Base-by-base conservation (phyloP, 2,113 vertebrate species). In the Oncorhynchus mykiss region DNA sequence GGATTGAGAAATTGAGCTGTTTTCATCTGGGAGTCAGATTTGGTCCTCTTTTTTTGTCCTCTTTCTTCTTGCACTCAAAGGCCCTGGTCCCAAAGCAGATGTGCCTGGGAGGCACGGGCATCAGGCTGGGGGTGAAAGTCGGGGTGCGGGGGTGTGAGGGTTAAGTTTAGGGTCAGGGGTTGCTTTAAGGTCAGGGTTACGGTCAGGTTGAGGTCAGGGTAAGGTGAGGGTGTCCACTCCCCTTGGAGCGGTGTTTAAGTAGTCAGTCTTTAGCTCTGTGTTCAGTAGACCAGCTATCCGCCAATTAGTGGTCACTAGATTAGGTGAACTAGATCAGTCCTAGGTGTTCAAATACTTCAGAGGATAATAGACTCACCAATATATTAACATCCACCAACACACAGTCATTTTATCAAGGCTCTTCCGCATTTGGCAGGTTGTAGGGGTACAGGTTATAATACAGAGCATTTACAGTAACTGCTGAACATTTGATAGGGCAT, bases 131-230 rank as follows among this genome's bases (percentile, higher is more conserved):
- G 90, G 89, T 79, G 90, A 87, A 80, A 86, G 86, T 85, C 77
- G 16, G 45, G 85, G 79, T 31, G 76, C 76, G 77, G 59, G 80
- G 88, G 91, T 92, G 91, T 91, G 88, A 88, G 86, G 89, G 92
- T 93, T 93, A 91, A 90, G 87, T 91, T 88, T 84, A 74, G 80
- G 92, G 89, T 88, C 78, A 81, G 77, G 86, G 90, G 88, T 88
- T 83, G 81, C 64, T 31, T 80, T 80, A 81, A 85, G 85, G 86
- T 86, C 83, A 88, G 91, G 93, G 91, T 93, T 91, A 91, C 79
- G 85, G 88, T 85, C 79, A 72, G 92, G 92, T 90, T 88, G 78
- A 78, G 92, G 91, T 93, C 80, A 76, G 8, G 25, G 76, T 24
- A 72, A 86, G 88, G 91, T 90, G 79, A 88, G 77, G 87, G 64